Base-by-base conservation (phyloP, 2,113 vertebrate species). In the Casuarius casuarius region DNA sequence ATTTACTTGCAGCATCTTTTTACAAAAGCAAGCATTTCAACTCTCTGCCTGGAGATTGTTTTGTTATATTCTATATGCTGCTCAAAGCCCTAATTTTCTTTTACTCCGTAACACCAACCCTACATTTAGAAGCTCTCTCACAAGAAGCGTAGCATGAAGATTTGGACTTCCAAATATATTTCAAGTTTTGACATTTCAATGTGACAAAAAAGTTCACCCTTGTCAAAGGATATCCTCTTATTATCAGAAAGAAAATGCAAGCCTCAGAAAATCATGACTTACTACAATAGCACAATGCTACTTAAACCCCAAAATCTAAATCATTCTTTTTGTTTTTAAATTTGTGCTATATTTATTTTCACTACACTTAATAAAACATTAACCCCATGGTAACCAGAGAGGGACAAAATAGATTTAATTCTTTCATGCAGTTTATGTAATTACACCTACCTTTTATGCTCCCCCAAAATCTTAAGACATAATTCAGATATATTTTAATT, bases 171-270 rank as follows among this genome's bases (percentile, higher is more conserved):
- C 49, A 79, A 87, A 79, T 33, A 52, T 3, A 89, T 58, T 92
- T 94, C 91, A 88, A 59, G 62, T 81, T 94, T 33, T 92, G 91
- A 89, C 94, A 78, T 78, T 87, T 95, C 83, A 91, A 94, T 46
- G 56, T 14, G 72, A 67, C 70, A 86, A 82, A 17, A 17, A 49
- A 65, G 26, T 46, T 84, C 56, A 31, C 77, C 42, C 59, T 77
- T 79, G 66, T 92, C 86, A 94, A 68, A 93, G 90, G 79, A 97
- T 81, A 92, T 82, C 85, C 90, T 84, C 79, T 77, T 2, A 56
- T 94, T 95, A 86, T 95, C 82, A 96, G 72, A 59, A 84, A 78
- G 33, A 63, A 90, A 95, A 88, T 66, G 75, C 35, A 66, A 73
- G 46, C 48, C 87, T 75, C 84, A 82, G 63, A 92, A 91, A 94